These are phyloP conservation scores for Rutpela maculata DNA, from an alignment of 2,888 invertebrate genomes.

Conservation along the genomic window DNA sequence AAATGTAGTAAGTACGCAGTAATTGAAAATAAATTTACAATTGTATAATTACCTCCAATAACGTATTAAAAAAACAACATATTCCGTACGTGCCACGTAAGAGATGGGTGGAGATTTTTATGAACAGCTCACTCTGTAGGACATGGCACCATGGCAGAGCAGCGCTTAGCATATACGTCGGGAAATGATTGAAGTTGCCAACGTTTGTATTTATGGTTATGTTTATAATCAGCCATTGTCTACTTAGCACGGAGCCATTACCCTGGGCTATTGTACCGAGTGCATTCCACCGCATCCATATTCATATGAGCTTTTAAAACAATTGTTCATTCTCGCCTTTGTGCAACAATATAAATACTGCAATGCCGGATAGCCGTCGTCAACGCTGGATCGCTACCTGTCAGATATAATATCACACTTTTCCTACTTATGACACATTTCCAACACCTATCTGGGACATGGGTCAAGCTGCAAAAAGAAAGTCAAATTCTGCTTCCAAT, in stretches of 20 bases:
- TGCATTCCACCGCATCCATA: constrained; percentile 72
- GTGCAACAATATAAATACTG: constrained; percentile 64
- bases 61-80: too few relatives aligned
- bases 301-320: constrained; percentile 73
- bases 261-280: constrained; percentile 70
- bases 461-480: not conserved
- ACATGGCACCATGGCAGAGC: constrained; percentile 14
- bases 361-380: constrained; percentile 48
- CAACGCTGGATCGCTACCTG: constrained; percentile 38
- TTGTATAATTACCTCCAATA: too few relatives aligned
- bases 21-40: too few relatives aligned
- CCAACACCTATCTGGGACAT: not conserved
- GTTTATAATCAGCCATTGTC: constrained; percentile 74
- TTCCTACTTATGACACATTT: not conserved
- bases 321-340: constrained; percentile 71
- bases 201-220: constrained; percentile 73
- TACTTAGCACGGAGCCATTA: constrained; percentile 72
- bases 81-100: too few relatives aligned
- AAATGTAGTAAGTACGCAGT: too few relatives aligned
- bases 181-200: constrained; percentile 72
- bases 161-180: constrained; percentile 66
- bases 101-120: not conserved
- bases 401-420: constrained; percentile 21
- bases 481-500: not conserved
- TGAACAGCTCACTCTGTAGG: constrained; percentile 21